These are phyloP conservation scores for Maylandia zebra DNA, from an alignment of 2,113 vertebrate species.

Conservation along the genomic window DNA sequence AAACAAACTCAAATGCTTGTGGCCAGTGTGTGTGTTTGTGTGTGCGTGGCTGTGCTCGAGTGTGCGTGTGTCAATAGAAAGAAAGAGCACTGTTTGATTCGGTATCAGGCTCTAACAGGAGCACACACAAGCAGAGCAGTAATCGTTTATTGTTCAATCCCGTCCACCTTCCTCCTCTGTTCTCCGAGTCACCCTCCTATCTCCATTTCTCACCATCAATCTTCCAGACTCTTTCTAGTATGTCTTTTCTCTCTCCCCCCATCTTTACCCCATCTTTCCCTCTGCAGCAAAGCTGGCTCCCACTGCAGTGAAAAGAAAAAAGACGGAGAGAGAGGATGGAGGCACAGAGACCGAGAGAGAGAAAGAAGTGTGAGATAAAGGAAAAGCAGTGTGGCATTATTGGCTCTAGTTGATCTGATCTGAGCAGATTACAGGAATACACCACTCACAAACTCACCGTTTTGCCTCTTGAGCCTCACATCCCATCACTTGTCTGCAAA, in stretches of 20 bases:
- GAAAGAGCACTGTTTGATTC: constrained; percentile 51
- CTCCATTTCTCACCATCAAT: constrained; percentile 40
- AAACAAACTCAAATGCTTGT: constrained; percentile 60
- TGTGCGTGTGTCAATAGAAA: constrained; percentile 30
- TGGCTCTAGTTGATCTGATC: constrained; percentile 71
- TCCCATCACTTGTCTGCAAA: constrained; percentile 7
- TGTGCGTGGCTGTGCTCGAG: background rate
- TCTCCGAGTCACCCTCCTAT: constrained; percentile 28
- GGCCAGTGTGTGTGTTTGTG: constrained; percentile 36
- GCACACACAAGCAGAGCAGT: constrained; percentile 33
- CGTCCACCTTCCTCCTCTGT: constrained; percentile 35
- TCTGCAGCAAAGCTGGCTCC: constrained; percentile 63
- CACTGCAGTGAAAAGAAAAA: constrained; percentile 60
- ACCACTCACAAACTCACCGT: constrained; percentile 64
- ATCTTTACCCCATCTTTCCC: constrained; percentile 46
- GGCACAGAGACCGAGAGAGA: constrained; percentile 1
- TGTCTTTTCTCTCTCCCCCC: constrained; percentile 10
- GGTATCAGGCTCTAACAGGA: constrained; percentile 56
- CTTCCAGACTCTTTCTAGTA: constrained; percentile 32
- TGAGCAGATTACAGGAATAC: constrained; percentile 72
- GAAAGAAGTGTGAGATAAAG: constrained; percentile 36
- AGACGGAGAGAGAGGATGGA: constrained; percentile 1
- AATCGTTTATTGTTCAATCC: constrained; percentile 40
- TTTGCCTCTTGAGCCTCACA: constrained; percentile 37
- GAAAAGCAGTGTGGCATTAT: constrained; percentile 62